These are phyloP conservation scores for Polydrusus pterygomalis DNA, from an alignment of 2,888 invertebrate genomes.

Conservation along the genomic window DNA sequence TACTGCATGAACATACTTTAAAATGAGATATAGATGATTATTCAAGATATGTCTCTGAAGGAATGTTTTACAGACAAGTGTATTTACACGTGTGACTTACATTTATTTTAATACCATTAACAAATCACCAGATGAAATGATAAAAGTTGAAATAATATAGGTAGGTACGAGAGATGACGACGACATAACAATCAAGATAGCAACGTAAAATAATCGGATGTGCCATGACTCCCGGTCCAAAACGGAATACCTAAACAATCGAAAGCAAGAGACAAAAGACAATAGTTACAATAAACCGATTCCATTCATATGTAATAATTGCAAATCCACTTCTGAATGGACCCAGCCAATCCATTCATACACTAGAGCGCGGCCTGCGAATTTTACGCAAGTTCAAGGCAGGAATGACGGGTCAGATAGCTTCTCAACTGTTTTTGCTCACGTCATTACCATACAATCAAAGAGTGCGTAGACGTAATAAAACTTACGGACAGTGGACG, in stretches of 20 bases:
- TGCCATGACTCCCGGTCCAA: background rate
- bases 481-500: slow-evolving; percentile 31
- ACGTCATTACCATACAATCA: slow-evolving; percentile 52
- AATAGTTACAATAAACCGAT: slow-evolving; percentile 16
- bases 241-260: background rate
- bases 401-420: slow-evolving; percentile 50
- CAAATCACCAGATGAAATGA: no score
- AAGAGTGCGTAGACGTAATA: slow-evolving; percentile 45
- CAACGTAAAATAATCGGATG: no score
- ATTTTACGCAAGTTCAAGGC: slow-evolving; percentile 52
- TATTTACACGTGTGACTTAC: background rate
- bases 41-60: slow-evolving; percentile 9
- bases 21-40: slow-evolving; percentile 12
- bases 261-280: background rate
- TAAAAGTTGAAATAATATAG: no score
- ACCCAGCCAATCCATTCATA: slow-evolving; percentile 38
- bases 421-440: slow-evolving; percentile 40
- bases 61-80: slow-evolving; percentile 6
- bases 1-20: slow-evolving; percentile 10
- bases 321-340: slow-evolving; percentile 45
- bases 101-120: no score
- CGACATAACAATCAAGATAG: no score
- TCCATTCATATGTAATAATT: slow-evolving; percentile 33
- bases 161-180: no score
- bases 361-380: slow-evolving; percentile 32